Evolutionary conservation across 2,797 vertebrate genomes (phyloP).

Genomic region (Lepus oiostolus): DNA sequence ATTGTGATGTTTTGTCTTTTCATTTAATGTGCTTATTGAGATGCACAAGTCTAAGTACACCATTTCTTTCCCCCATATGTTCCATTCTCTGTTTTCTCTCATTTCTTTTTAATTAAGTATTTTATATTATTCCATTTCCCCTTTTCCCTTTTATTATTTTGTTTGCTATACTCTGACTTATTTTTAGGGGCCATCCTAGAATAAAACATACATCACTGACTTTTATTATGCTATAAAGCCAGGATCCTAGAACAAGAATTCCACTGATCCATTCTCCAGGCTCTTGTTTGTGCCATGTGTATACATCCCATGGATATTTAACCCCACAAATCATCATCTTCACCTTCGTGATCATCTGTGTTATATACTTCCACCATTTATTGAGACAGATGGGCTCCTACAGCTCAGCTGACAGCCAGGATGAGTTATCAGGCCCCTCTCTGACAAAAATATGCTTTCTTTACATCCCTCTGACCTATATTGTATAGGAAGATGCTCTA

Average conservation of each 20-base stretch:
- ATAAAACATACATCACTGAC: slow-evolving; percentile 13
- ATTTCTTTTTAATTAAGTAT: slow-evolving; percentile 12
- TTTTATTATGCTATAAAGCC: not conserved
- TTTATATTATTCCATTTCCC: slow-evolving; percentile 26
- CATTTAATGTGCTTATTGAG: not conserved
- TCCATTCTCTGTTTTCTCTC: not conserved
- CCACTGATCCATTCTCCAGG: not conserved
- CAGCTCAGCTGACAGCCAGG: not conserved
- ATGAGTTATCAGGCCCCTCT: not conserved
- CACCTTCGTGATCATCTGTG: not conserved
- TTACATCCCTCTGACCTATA: not conserved
- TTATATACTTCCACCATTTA: not conserved
- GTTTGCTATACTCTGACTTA: not conserved
- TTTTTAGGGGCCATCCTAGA: not conserved
- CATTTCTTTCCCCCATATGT: not conserved
- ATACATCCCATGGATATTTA: not conserved
- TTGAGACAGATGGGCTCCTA: not conserved
- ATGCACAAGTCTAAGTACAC: not conserved
- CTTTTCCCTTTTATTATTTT: not conserved
- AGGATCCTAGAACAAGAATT: not conserved
- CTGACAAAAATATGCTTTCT: not conserved
- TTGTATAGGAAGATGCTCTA: not conserved
- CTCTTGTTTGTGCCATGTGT: slow-evolving; percentile 17
- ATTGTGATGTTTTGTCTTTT: slow-evolving; percentile 1
- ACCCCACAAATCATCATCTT: not conserved